Evolutionary conservation across 2,797 vertebrate genomes (phyloP), one percentile per base, ranked within the genome.

Genomic region (Malurus splendens): DNA sequence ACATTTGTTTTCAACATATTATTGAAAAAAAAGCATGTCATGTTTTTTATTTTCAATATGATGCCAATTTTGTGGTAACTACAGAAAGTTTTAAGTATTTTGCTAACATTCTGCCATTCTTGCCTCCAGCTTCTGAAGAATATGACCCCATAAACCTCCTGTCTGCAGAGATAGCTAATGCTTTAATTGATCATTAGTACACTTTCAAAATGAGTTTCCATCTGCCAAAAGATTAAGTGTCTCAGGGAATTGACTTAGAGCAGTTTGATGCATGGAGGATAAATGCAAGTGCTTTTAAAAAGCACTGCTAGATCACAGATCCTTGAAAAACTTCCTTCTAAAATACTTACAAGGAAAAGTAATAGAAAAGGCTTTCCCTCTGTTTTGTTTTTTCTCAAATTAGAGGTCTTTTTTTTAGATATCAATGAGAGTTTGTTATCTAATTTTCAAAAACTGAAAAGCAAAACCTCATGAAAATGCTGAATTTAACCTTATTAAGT

Each of bases 161-260:
- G 86, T 88, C 84, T 86, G 33, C 61, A 88, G 75, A 92, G 90
- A 84, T 18, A 95, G 78, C 81, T 93, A 93, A 82, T 88, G 68
- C 64, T 92, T 93, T 95, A 93, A 93, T 88, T 93, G 92, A 92
- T 93, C 93, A 91, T 91, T 94, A 95, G 87, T 55, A 88, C 81
- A 86, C 84, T 84, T 94, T 84, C 50, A 82, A 91, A 93, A 94
- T 76, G 60, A 74, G 60, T 84, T 91, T 92, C 86, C 64, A 92
- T 94, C 92, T 95, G 86, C 84, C 88, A 88, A 88, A 95, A 91
- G 90, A 91, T 88, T 94, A 87, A 89, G 71, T 70, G 71, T 91
- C 88, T 90, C 41, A 45, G 84, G 67, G 90, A 92, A 88, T 86
- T 88, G 86, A 90, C 78, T 91, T 79, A 48, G n/a, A 88, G 78